Evolutionary conservation across 2,797 vertebrate species (phyloP), one percentile per base, ranked within the genome.

Genomic region (Orestias chungarensis): DNA sequence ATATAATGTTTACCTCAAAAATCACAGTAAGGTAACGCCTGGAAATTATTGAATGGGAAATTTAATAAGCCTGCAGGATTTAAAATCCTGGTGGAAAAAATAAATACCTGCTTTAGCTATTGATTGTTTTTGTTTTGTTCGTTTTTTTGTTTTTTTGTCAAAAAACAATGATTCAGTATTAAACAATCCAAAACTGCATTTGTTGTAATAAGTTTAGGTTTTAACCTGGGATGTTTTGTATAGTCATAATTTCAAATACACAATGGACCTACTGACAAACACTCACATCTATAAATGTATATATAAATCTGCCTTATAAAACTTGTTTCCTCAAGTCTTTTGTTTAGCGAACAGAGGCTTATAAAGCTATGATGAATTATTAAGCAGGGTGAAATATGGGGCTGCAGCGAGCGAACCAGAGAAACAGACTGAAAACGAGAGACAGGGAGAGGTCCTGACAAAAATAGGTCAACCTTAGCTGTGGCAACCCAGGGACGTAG

Each of bases 381-480:
- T 94, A 93, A 93, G 87, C 84, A 91, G 87, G 87, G 89, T 90
- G 92, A 91, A 89, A 89, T 91, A 91, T 89, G 82, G 89, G 87
- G 85, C 79, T 87, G 78, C 70, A 87, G 77, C 25, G 49, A 87
- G 84, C 50, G 80, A 88, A 79, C 6, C 49, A 82, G 71, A 65
- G 70, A 73, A 61, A 79, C 59, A 70, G 64, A 50, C 27, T 70
- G 44, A 76, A 70, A 68, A 64, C 70, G 74, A 66, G 68, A 69
- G 61, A 83, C 79, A 78, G 79, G 73, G 84, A 78, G 81, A 75
- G 84, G 86, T 90, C 91, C 88, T 91, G 88, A 90, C 87, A 92
- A 90, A 95, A 94, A 92, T 95, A 93, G 93, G 94, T 95, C 94
- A 94, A 91, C 86, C 92, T 75, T 92, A 90, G 85, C 87, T 86